Base-by-base conservation (phyloP, 23 tunicate species). In the Ciona savignyi region DNA sequence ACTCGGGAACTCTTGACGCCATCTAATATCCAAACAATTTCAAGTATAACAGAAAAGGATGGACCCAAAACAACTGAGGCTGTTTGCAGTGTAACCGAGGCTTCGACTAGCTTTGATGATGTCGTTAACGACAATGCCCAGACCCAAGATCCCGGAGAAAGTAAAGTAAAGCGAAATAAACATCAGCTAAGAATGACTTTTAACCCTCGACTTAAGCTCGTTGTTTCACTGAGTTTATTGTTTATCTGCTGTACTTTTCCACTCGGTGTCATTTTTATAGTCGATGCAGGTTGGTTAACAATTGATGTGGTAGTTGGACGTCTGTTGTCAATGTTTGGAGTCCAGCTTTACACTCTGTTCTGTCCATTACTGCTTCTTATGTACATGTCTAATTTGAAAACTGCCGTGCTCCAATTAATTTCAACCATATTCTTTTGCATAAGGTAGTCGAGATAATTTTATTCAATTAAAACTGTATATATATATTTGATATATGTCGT, bases 331-430 rank as follows among this genome's bases (percentile, higher is more conserved):
- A 74, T 82, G 87, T 65, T 82, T 2, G 15, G 42, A 22, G 82
- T 77, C 0, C 81, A 76, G 25, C 29, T 83, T 25, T 83, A 83
- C 82, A 71, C 82, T 20, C 42, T 83, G n/a, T 27, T 83, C 60
- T 83, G 89, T 66, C 89, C 89, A 23, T 0, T 76, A n/a, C 30
- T 83, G 1, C 66, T 83, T 51, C 76, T 83, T 25, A 70, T 63
- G 26, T 83, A 83, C 65, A 70, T 83, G 89, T 70, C 89, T 21
- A 71, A 51, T 31, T 60, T 83, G 23, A 77, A 63, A 30, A 35
- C 67, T 20, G 77, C 82, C 60, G 3, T 83, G 51, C 25, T 23
- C 56, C 66, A 73, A 2, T 65, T 83, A 15, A 66, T 56, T 20
- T n/a, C 32, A 2, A 1, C 68, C 4, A 2, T 78, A 31, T 31